Evolutionary conservation across 2,797 vertebrate species (phyloP).

Genomic region (Delichon dasypus): DNA sequence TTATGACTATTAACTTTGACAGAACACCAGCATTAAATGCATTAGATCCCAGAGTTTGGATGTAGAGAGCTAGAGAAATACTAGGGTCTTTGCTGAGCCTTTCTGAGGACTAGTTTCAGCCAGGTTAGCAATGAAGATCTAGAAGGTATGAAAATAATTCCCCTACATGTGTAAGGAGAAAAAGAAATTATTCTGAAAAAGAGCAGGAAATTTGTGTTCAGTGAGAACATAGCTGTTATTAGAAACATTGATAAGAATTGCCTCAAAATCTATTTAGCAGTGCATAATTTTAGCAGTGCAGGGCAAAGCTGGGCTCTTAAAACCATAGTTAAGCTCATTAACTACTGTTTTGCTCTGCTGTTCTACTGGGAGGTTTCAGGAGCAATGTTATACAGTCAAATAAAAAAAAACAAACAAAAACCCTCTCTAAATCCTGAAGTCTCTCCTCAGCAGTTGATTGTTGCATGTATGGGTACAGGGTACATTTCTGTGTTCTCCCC

Average conservation of each 20-base stretch:
- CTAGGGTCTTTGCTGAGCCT: slow-evolving; percentile 51
- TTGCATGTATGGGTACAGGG: background rate
- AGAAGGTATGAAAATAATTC: slow-evolving; percentile 36
- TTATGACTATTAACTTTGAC: slow-evolving; percentile 81
- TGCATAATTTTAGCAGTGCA: slow-evolving; percentile 52
- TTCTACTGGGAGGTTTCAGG: slow-evolving; percentile 18
- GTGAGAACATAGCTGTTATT: background rate
- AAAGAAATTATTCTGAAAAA: background rate
- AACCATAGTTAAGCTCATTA: background rate
- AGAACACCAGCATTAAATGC: slow-evolving; percentile 74
- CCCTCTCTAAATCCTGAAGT: background rate
- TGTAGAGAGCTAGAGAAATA: slow-evolving; percentile 67
- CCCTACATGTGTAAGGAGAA: background rate
- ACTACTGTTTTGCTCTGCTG: background rate
- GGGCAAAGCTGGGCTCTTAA: slow-evolving; percentile 17
- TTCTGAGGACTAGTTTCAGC: slow-evolving; percentile 48
- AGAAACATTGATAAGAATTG: slow-evolving; percentile 12
- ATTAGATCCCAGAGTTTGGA: slow-evolving; percentile 67
- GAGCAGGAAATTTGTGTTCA: slow-evolving; percentile 38
- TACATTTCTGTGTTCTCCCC: background rate
- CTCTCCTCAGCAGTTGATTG: background rate
- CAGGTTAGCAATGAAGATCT: slow-evolving; percentile 28
- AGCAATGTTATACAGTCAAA: background rate
- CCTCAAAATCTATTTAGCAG: slow-evolving; percentile 38
- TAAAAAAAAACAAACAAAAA: background rate